Base-by-base conservation (phyloP, 1,140 invertebrate species). In the Trichoplusia ni region DNA sequence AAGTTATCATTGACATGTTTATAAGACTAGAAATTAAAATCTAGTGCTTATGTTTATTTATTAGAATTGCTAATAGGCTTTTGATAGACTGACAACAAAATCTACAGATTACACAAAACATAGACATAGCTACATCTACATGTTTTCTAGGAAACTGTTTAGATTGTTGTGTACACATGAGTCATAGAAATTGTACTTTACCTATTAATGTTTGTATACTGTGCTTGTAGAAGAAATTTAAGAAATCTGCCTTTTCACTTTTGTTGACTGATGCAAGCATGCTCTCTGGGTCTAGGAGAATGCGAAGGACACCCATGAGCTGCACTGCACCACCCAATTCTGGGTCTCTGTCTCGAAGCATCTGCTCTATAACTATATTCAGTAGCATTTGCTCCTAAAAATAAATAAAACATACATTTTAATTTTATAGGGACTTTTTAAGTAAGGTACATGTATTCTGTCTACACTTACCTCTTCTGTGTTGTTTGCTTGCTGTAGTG, bases 211-310 rank as follows among this genome's bases (percentile, higher is more conserved):
- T 96, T 87, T 98, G 96, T 92, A 99, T 98, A 91, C 97, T 98
- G 89, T 98, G 96, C 86, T 99, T 99, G 91, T 99, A 99, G 90
- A 99, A 99, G 87, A 99, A 99, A 89, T 97, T 98, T 8, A 99
- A 93, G 90, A 99, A 99, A 88, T 99, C 98, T 21, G 97, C 95
- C 86, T 99, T 99, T 91, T 99, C 98, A 38, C 96, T 96, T 92
- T 99, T 99, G 90, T 97, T 98, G 46, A 96, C 94, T 49, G 96
- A 95, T 38, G 96, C 95, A 46, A 99, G 91, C 98, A 99, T 99
- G 87, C 99, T 99, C 86, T 99, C 99, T 13, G 99, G 99, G 91
- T 99, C 99, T 19, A 99, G 93, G 1, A 99, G 91, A 37, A 99
- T 94, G 80, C 97, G 94, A 14, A 99, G 90, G 21, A 99, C 97